phyloP scores from a whole-genome alignment of 2,888 invertebrate species.

The Dastarcus helophoroides region DNA sequence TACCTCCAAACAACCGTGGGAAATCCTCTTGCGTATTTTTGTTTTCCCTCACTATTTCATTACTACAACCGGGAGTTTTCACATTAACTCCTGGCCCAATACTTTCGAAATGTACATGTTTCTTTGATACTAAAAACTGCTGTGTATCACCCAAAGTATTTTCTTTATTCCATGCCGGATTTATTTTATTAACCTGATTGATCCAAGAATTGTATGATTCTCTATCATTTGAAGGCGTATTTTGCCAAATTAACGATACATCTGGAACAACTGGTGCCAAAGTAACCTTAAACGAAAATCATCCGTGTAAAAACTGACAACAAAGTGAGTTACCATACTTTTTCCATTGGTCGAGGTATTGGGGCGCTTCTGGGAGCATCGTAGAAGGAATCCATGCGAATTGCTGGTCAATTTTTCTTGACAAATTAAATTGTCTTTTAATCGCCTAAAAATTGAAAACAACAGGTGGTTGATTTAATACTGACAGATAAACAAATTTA shows the following conservation, averaged over 20 bases:
- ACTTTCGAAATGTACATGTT: constrained; percentile 33
- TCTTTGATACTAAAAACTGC: constrained; percentile 18
- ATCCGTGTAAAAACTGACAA: neutral
- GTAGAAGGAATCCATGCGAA: constrained; percentile 36
- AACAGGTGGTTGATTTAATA: too few relatives aligned
- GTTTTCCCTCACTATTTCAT: too few relatives aligned
- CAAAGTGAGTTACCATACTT: constrained; percentile 15
- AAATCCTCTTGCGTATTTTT: too few relatives aligned
- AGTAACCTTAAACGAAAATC: constrained; percentile 6
- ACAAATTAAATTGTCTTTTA: too few relatives aligned
- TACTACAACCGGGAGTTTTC: constrained; percentile 7
- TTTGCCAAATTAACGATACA: constrained; percentile 27
- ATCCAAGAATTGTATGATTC: constrained; percentile 18
- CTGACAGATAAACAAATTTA: too few relatives aligned
- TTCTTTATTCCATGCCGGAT: too few relatives aligned
- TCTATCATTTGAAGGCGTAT: constrained; percentile 9
- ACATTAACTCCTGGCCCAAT: constrained; percentile 19
- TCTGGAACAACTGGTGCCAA: constrained; percentile 29
- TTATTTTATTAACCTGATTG: too few relatives aligned
- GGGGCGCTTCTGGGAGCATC: constrained; percentile 30
- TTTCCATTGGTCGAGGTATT: constrained; percentile 21
- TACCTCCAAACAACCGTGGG: constrained; percentile 15
- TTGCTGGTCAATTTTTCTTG: too few relatives aligned
- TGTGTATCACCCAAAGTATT: constrained; percentile 10
- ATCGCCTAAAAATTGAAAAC: too few relatives aligned